Evolutionary conservation across 1,140 invertebrate species (phyloP).

Genomic region (Brachionus rotundiformis): DNA sequence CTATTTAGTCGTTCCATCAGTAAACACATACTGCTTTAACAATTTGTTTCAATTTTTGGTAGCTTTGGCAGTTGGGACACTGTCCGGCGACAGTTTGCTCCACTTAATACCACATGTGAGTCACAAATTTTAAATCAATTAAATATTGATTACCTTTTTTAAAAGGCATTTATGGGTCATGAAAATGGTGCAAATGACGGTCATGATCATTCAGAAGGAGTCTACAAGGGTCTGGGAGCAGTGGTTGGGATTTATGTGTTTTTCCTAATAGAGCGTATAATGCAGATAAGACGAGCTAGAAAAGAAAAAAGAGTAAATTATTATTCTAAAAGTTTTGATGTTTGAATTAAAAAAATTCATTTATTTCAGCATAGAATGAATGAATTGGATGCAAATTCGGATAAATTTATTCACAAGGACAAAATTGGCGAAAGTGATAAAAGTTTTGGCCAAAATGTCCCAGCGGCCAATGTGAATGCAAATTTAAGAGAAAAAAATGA

Average conservation of each 20-base stretch:
- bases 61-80: conserved; percentile 63
- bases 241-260: conserved; percentile 47
- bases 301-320: conserved; percentile 43
- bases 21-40: conserved; percentile 45
- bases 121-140: not conserved
- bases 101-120: conserved; percentile 63
- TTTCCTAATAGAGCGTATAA: conserved; percentile 41
- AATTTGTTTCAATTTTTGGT: conserved; percentile 47
- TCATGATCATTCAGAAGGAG: conserved; percentile 30
- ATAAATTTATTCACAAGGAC: not conserved
- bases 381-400: not conserved
- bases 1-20: conserved; percentile 34
- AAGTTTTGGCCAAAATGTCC: not conserved
- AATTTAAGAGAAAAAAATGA: not conserved
- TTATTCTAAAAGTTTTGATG: not conserved
- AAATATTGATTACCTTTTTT: not conserved
- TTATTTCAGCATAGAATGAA: not conserved
- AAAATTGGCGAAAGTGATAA: not conserved
- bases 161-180: conserved; percentile 4
- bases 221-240: conserved; percentile 22
- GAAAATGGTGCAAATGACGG: not conserved
- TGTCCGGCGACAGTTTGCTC: conserved; percentile 63
- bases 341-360: not conserved
- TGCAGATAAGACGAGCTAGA: conserved; percentile 40
- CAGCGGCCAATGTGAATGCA: not conserved